Evolutionary conservation across 2,797 vertebrate genomes (phyloP).

Genomic region (Premnoplex brunnescens): DNA sequence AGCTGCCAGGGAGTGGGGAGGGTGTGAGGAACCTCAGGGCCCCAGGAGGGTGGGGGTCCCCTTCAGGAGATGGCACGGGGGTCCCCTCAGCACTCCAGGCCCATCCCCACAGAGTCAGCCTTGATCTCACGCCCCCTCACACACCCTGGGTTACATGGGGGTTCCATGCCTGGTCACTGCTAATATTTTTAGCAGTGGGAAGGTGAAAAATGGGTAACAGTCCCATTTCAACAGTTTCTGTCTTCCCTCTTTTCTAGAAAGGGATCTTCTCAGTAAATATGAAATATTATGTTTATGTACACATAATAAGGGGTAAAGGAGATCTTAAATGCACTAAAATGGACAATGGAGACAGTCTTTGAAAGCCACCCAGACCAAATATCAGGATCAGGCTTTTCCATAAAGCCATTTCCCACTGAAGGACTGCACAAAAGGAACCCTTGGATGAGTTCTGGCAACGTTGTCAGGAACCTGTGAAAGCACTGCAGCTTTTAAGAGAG

Average conservation of each 20-base stretch:
- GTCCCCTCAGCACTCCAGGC: not conserved
- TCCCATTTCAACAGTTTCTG: not conserved
- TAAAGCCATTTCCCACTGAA: not conserved
- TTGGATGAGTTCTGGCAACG: accelerated
- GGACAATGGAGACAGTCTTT: not conserved
- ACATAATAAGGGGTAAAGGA: no score
- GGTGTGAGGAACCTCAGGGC: not conserved
- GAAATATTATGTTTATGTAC: not conserved
- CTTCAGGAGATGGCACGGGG: not conserved
- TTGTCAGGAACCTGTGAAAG: not conserved
- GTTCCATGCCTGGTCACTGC: accelerated
- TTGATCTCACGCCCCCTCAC: not conserved
- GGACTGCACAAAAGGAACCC: not conserved
- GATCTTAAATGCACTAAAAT: not conserved
- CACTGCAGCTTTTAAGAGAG: not conserved
- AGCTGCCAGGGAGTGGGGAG: not conserved
- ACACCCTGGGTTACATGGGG: not conserved
- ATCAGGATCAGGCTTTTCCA: not conserved
- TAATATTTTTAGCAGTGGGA: not conserved
- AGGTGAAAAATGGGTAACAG: not conserved
- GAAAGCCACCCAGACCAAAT: not conserved
- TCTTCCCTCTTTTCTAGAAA: not conserved
- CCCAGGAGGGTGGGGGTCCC: not conserved
- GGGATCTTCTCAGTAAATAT: not conserved
- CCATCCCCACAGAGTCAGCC: not conserved